Evolutionary conservation across 1,140 invertebrate genomes (phyloP).

Genomic region (Scaptodrosophila lebanonensis): DNA sequence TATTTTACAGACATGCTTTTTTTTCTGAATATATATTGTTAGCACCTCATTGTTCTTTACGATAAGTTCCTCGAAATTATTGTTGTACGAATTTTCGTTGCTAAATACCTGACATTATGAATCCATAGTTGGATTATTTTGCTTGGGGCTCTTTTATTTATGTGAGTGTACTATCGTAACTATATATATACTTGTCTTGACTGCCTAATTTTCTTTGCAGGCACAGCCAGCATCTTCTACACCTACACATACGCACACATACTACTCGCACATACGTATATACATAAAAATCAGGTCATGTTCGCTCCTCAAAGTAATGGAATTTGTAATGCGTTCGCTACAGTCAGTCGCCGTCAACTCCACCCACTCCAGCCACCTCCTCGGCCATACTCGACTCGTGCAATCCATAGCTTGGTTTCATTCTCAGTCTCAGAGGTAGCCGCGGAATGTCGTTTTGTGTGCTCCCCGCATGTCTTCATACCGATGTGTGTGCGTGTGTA

Average conservation of each 20-base stretch:
- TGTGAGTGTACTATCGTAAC: too few relatives aligned
- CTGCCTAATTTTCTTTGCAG: constrained; percentile 61
- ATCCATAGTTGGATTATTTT: too few relatives aligned
- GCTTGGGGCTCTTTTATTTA: too few relatives aligned
- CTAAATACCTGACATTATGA: too few relatives aligned
- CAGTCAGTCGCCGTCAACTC: background rate
- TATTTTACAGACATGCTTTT: too few relatives aligned
- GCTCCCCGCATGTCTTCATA: constrained; percentile 19
- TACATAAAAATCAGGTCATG: constrained; percentile 72
- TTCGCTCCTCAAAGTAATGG: constrained; percentile 72
- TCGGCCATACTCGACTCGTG: background rate
- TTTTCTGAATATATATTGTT: too few relatives aligned
- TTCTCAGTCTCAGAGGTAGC: constrained; percentile 31
- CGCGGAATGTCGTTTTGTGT: constrained; percentile 73
- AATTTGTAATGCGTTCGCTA: constrained; percentile 67
- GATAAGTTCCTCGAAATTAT: too few relatives aligned
- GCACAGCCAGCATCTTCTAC: constrained; percentile 44
- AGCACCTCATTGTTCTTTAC: too few relatives aligned
- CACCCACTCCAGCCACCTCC: constrained; percentile 9
- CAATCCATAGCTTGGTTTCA: constrained; percentile 6
- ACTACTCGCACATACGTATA: constrained; percentile 40
- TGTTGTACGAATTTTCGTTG: too few relatives aligned
- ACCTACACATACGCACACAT: constrained; percentile 10
- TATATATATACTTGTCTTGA: constrained; percentile 15
- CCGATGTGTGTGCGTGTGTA: background rate